Percentiles rank a stretch among this genome's conserved stretches.
Conservation (phyloP, 2,797 vertebrate genomes). For the Syngnathus acus region DNA sequence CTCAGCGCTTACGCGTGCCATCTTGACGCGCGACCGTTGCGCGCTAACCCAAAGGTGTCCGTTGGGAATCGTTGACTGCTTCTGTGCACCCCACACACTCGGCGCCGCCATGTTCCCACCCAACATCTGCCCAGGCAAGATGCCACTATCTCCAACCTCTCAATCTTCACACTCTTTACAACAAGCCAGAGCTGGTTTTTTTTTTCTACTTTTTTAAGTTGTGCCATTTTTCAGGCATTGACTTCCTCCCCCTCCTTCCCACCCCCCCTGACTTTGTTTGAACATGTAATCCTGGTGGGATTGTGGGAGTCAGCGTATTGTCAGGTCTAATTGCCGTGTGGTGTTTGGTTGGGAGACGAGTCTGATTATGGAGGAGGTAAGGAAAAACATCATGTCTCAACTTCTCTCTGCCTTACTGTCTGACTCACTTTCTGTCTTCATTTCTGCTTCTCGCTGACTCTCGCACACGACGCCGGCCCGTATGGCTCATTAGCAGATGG, state of each 20-base stretch:
- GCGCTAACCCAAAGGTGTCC: slow-evolving; percentile 26
- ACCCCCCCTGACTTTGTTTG: slow-evolving; percentile 47
- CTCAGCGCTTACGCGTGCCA: slow-evolving; percentile 47
- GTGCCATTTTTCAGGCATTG: slow-evolving; percentile 34
- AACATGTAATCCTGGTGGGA: slow-evolving; percentile 62
- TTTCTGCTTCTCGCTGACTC: slow-evolving; percentile 21
- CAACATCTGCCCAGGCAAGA: slow-evolving; percentile 47
- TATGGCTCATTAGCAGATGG: slow-evolving; percentile 70
- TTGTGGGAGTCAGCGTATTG: slow-evolving; percentile 76
- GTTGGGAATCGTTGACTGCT: slow-evolving; percentile 38
- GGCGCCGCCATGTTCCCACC: slow-evolving; percentile 31
- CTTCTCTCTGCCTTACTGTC: slow-evolving; percentile 44
- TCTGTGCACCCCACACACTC: slow-evolving; percentile 24
- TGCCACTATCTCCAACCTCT: slow-evolving; percentile 13
- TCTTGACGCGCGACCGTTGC: slow-evolving; percentile 32
- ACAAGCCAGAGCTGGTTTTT: slow-evolving; percentile 27
- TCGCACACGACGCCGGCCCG: slow-evolving; percentile 45
- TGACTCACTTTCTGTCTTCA: slow-evolving; percentile 43
- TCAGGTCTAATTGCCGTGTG: slow-evolving; percentile 88
- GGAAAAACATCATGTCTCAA: slow-evolving; percentile 78
- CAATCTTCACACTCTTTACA: slow-evolving; percentile 20
- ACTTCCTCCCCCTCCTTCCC: slow-evolving; percentile 1
- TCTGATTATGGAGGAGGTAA: slow-evolving; percentile 88
- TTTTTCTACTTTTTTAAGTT: slow-evolving; percentile 32
- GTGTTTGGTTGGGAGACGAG: slow-evolving; percentile 83